Evolutionary conservation across 2,797 vertebrate genomes (phyloP).

Genomic region (Okamejei kenojei): DNA sequence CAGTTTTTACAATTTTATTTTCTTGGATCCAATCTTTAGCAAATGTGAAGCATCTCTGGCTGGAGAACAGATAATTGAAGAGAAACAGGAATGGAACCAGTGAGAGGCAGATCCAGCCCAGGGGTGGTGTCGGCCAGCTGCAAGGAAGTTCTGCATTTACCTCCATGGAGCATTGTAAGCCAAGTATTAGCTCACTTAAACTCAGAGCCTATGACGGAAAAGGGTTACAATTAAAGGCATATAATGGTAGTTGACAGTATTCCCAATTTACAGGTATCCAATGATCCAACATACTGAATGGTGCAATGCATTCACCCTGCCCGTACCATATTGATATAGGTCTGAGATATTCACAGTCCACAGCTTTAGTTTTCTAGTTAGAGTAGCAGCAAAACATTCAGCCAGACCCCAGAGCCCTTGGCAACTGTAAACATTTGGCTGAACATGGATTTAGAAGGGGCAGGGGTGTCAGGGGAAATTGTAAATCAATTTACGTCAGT

Average conservation of each 20-base stretch:
- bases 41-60: not conserved
- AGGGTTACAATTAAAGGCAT: not conserved
- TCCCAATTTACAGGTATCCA: not conserved
- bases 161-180: not conserved
- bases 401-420: not conserved
- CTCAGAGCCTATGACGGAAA: not conserved
- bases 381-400: not conserved
- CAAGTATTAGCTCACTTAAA: not conserved
- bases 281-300: not conserved
- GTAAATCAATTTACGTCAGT: not conserved
- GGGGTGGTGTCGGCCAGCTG: not conserved
- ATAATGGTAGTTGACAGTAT: not conserved
- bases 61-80: not conserved
- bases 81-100: not conserved
- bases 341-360: not conserved
- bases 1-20: not conserved
- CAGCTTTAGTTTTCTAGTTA: not conserved
- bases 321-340: not conserved
- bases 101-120: not conserved
- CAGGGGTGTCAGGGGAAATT: not conserved
- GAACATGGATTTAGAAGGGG: not conserved
- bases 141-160: not conserved
- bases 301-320: not conserved
- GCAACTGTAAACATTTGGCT: not conserved
- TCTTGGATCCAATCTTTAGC: not conserved